Evolutionary conservation across 2,797 vertebrate species (phyloP).

Genomic region (Pampus argenteus): DNA sequence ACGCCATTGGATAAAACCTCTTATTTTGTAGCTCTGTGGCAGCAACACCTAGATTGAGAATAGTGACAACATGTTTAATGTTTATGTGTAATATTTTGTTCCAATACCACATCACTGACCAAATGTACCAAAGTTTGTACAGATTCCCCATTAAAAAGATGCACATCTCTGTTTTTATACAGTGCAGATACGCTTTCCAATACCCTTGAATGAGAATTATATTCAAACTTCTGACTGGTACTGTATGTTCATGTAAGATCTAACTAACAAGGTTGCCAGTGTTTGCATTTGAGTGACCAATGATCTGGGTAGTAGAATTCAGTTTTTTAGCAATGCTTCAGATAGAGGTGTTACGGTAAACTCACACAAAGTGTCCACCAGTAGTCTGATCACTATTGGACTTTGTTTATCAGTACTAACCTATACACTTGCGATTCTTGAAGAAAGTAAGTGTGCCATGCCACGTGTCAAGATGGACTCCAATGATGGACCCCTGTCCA

Average conservation of each 20-base stretch:
- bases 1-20: conserved; percentile 95
- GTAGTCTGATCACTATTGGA: background rate
- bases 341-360: too few relatives aligned
- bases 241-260: background rate
- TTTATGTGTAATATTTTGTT: background rate
- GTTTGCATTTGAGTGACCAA: background rate
- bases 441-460: conserved; percentile 96
- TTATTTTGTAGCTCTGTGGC: conserved; percentile 94
- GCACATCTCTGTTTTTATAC: too few relatives aligned
- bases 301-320: background rate
- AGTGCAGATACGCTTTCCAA: too few relatives aligned
- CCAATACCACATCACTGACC: background rate
- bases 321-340: background rate
- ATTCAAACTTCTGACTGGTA: too few relatives aligned
- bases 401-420: conserved; percentile 75
- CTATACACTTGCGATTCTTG: conserved; percentile 97
- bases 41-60: conserved; percentile 87
- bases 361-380: too few relatives aligned
- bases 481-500: conserved; percentile 97
- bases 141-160: background rate
- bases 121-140: background rate
- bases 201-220: too few relatives aligned
- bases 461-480: conserved; percentile 96
- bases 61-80: background rate
- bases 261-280: background rate